phyloP scores from a whole-genome alignment of 2,797 vertebrate species.

The Malacoctenus gilli region DNA sequence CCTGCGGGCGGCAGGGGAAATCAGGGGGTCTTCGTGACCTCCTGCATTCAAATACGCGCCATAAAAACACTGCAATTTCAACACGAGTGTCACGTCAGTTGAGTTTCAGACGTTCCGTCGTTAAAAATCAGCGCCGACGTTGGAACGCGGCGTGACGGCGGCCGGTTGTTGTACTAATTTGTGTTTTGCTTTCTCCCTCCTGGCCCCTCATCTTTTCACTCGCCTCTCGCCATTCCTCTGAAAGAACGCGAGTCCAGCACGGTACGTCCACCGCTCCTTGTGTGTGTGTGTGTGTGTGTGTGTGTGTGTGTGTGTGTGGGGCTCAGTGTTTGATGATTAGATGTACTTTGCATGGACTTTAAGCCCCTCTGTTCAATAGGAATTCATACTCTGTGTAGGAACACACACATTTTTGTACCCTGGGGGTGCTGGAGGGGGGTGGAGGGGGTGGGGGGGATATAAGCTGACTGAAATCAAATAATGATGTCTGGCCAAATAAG shows the following conservation, averaged over 20 bases:
- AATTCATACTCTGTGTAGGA: slow-evolving; percentile 57
- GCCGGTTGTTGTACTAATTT: slow-evolving; percentile 69
- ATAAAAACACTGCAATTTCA: too few relatives aligned
- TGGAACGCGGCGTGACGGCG: too few relatives aligned
- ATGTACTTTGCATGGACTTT: slow-evolving; percentile 63
- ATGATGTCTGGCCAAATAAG: slow-evolving; percentile 77
- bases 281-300: slow-evolving; percentile 47
- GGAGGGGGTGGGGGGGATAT: too few relatives aligned
- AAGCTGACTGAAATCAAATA: slow-evolving; percentile 76
- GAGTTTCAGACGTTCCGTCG: too few relatives aligned
- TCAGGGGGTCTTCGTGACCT: too few relatives aligned
- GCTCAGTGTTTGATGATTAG: slow-evolving; percentile 66
- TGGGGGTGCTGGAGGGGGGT: background rate
- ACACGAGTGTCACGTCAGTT: too few relatives aligned
- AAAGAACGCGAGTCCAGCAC: slow-evolving; percentile 94
- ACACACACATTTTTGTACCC: slow-evolving; percentile 65
- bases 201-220: slow-evolving; percentile 78
- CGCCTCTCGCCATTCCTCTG: slow-evolving; percentile 64
- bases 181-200: slow-evolving; percentile 66
- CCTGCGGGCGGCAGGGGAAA: too few relatives aligned
- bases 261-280: slow-evolving; percentile 79
- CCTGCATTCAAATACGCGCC: too few relatives aligned
- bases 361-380: slow-evolving; percentile 47
- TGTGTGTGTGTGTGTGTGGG: slow-evolving; percentile 24
- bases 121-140: too few relatives aligned